These are phyloP conservation scores for Opisthocomus hoazin DNA, from an alignment of 2,113 vertebrate genomes.

Conservation along the genomic window DNA sequence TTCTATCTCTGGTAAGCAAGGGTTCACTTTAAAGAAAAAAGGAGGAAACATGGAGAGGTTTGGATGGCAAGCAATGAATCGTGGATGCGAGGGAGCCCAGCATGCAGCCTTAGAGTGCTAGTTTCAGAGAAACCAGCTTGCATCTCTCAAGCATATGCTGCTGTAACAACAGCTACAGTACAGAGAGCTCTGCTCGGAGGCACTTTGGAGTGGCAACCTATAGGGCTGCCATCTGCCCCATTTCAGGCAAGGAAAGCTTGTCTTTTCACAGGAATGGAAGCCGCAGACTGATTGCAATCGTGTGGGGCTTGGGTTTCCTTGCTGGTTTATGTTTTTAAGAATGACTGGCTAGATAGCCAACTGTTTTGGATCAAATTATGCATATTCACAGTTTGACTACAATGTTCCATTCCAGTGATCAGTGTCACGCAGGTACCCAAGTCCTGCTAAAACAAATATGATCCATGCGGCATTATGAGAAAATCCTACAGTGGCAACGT, in stretches of 20 bases:
- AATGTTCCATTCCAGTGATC: not conserved
- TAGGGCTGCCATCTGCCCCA: conserved; percentile 55
- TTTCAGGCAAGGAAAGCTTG: not conserved
- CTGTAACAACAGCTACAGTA: conserved; percentile 4
- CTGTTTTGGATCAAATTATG: conserved; percentile 2
- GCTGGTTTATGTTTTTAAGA: conserved; percentile 27
- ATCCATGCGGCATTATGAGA: not conserved
- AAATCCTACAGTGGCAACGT: not conserved
- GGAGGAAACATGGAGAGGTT: not conserved
- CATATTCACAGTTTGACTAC: conserved; percentile 8
- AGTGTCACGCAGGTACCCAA: not conserved
- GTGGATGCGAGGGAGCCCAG: not conserved
- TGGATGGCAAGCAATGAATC: conserved; percentile 4
- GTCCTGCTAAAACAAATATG: not conserved
- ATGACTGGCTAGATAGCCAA: not conserved
- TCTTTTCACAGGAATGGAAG: conserved; percentile 1
- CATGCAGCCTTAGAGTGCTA: not conserved
- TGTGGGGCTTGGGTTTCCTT: conserved; percentile 19
- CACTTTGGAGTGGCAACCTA: conserved; percentile 31
- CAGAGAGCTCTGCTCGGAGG: conserved; percentile 13
- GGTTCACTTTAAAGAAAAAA: not conserved
- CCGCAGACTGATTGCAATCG: not conserved
- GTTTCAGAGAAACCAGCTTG: conserved; percentile 19
- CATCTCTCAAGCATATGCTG: conserved; percentile 44
- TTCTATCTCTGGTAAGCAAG: not conserved